Base-by-base conservation (phyloP, 2,797 vertebrate genomes). In the Etheostoma perlongum region DNA sequence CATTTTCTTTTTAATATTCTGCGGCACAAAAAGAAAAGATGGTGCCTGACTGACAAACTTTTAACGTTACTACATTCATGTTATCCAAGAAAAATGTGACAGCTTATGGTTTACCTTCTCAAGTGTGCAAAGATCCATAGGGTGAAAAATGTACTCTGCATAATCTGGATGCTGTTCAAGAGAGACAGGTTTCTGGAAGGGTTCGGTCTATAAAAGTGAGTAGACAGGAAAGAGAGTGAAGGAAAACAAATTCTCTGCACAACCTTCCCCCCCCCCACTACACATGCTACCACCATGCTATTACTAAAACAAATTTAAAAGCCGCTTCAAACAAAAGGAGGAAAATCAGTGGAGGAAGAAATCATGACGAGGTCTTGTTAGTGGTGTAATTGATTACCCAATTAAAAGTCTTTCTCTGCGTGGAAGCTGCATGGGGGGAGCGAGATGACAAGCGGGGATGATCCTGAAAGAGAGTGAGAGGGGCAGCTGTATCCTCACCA, bases 1-100 rank as follows among this genome's bases (percentile, higher is more conserved):
- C 96, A 98, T 98, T 95, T 98, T 99, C 97, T 98, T 99, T 94
- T 99, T 99, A 87, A 99, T 97, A 90, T 99, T 99, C 98, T 99
- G 91, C 9, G 36, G 27, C 14, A 67, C 62, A 80, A 79, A 85
- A 77, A 55, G 18, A 48, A 83, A 83, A 81, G 16, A 64, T 33
- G 40, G 9, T 49, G 30, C 27, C 23, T 16, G 54, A 74, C 57
- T 51, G 9, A 63, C 40, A 74, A 61, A 59, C 9, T 12, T 59
- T 70, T 5, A 57, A 77, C 9, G 15, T 54, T 16, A 25, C 14
- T 21, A 23, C n/a, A 55, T 60, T 57, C 4, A 66, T 15, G 12
- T 25, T 60, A 48, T 67, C 30, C 49, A 47, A 30, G 14, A 52
- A 21, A 33, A 47, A n/a, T 16, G 49, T 16, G 8, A 46, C 14